Percentiles rank a stretch among this genome's conserved stretches.
Conservation (phyloP, 2,113 vertebrate genomes). For the Tringa solitaria region DNA sequence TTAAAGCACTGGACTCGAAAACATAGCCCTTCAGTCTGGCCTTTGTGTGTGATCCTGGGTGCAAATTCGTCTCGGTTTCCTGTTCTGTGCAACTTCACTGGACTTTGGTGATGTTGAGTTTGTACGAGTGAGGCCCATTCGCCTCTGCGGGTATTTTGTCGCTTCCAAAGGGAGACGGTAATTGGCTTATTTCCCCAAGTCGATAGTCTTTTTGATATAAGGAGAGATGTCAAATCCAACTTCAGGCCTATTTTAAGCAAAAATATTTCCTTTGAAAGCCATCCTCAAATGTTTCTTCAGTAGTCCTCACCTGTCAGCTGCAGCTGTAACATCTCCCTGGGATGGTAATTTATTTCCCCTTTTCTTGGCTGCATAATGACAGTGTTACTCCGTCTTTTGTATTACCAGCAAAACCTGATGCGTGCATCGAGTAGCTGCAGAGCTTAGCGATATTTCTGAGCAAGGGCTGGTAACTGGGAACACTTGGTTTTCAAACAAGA, state of each 20-base stretch:
- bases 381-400: not conserved
- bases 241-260: not conserved
- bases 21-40: not conserved
- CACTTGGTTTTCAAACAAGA: not conserved
- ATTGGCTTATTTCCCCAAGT: not conserved
- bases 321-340: not conserved
- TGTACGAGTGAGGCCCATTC: not conserved
- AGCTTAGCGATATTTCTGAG: not conserved
- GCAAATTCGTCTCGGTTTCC: not conserved
- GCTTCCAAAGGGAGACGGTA: not conserved
- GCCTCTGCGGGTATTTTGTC: not conserved
- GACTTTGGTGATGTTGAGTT: rapidly evolving
- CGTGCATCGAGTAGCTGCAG: not conserved
- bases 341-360: not conserved
- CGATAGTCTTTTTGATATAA: not conserved
- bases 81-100: not conserved
- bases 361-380: not conserved
- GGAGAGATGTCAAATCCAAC: not conserved
- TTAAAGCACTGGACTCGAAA: not conserved
- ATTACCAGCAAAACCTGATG: not conserved
- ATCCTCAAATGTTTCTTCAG: not conserved
- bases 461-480: not conserved
- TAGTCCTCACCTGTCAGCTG: not conserved
- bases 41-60: not conserved
- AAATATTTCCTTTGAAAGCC: not conserved